phyloP scores from a whole-genome alignment of 2,113 vertebrate species.

The Hiodon alosoides region DNA sequence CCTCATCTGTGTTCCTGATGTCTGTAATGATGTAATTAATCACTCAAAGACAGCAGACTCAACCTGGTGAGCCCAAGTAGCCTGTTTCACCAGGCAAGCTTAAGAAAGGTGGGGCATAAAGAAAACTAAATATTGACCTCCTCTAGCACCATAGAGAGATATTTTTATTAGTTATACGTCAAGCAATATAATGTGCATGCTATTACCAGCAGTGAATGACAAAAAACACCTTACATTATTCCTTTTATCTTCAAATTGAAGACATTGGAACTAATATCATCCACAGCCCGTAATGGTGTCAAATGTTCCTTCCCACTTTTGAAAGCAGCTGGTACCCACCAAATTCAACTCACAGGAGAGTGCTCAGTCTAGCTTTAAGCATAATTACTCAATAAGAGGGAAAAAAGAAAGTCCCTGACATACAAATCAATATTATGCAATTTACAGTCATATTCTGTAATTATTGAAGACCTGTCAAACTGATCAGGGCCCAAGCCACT shows the following conservation, averaged over 20 bases:
- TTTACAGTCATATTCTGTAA: conserved; percentile 54
- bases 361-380: conserved; percentile 49
- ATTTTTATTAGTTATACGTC: background rate
- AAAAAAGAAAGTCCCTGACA: conserved; percentile 31
- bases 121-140: background rate
- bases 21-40: conserved; percentile 42
- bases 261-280: conserved; percentile 33
- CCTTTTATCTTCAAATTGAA: background rate
- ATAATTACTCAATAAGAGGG: conserved; percentile 34
- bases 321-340: conserved; percentile 39
- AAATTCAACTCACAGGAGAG: conserved; percentile 52
- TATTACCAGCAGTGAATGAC: conserved; percentile 33
- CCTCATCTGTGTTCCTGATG: conserved; percentile 30
- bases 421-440: conserved; percentile 56
- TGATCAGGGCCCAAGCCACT: conserved; percentile 40
- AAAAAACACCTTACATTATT: conserved; percentile 25
- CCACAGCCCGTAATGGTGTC: conserved; percentile 36
- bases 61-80: background rate
- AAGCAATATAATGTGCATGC: background rate
- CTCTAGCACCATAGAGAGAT: background rate
- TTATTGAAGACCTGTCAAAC: conserved; percentile 59
- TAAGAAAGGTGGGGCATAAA: background rate
- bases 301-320: conserved; percentile 53
- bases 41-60: conserved; percentile 4
- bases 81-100: background rate